Evolutionary conservation across 1,140 invertebrate genomes (phyloP).

Genomic region (Apis laboriosa): DNA sequence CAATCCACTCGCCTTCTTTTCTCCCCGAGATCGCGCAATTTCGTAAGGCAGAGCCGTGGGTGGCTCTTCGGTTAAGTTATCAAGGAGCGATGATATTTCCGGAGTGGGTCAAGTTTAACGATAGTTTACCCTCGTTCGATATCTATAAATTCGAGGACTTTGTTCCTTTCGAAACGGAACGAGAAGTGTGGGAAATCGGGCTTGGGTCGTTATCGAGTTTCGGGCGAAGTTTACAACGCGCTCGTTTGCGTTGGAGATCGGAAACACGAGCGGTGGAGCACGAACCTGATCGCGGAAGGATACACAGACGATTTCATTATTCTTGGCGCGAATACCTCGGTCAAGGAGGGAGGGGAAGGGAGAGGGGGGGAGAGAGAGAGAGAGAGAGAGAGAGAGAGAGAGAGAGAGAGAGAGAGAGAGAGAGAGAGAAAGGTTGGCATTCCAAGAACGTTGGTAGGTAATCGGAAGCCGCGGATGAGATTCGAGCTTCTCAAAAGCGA

Average conservation of each 20-base stretch:
- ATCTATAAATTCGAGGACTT: background rate
- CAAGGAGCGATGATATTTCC: constrained; percentile 48
- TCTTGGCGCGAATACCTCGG: too few species aligned
- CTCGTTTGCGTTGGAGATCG: too few species aligned
- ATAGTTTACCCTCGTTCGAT: background rate
- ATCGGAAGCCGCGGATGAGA: background rate
- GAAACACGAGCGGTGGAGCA: too few species aligned
- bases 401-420: too few species aligned
- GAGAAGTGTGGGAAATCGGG: too few species aligned
- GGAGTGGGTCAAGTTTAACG: constrained; percentile 61
- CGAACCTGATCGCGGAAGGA: too few species aligned
- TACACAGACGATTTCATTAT: too few species aligned
- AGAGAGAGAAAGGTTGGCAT: background rate
- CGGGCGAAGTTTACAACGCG: too few species aligned
- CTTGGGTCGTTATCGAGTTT: too few species aligned
- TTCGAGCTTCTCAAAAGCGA: background rate
- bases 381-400: too few species aligned
- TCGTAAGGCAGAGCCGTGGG: constrained; percentile 24
- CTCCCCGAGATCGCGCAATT: constrained; percentile 34
- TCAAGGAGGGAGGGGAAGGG: too few species aligned
- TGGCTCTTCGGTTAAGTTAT: constrained; percentile 30
- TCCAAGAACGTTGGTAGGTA: background rate
- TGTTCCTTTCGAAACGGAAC: background rate
- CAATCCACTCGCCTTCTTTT: constrained; percentile 27
- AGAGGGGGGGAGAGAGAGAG: too few species aligned